These are phyloP conservation scores for Thumatha senex DNA, from an alignment of 2,888 invertebrate genomes.

Conservation along the genomic window DNA sequence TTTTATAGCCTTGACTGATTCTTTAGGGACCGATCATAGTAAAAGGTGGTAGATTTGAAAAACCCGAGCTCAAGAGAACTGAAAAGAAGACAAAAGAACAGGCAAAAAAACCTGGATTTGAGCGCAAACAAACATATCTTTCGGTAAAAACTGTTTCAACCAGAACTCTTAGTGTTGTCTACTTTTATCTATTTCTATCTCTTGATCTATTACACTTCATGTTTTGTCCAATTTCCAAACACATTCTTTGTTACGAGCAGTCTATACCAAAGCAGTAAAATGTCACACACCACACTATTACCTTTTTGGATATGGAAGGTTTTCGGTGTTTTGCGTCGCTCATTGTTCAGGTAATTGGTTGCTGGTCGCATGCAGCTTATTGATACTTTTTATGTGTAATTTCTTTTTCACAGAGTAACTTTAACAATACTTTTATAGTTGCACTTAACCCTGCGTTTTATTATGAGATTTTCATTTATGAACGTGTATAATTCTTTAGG, in stretches of 20 bases:
- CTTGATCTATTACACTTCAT: conserved; percentile 33
- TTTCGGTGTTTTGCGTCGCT: conserved; percentile 40
- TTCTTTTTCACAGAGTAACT: conserved; percentile 18
- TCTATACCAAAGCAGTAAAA: conserved; percentile 32
- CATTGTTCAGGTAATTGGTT: conserved; percentile 38
- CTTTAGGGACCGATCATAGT: conserved; percentile 72
- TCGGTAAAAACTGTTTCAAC: conserved; percentile 65
- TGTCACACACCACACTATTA: conserved; percentile 28
- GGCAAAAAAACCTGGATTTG: conserved; percentile 62
- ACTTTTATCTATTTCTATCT: conserved; percentile 32
- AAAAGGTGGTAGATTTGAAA: conserved; percentile 77
- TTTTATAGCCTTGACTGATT: conserved; percentile 63
- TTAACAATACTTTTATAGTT: conserved; percentile 7
- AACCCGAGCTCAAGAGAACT: conserved; percentile 77
- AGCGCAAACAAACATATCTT: conserved; percentile 47
- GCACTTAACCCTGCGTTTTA: conserved; percentile 52
- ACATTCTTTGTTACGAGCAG: conserved; percentile 25
- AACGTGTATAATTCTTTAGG: conserved; percentile 70
- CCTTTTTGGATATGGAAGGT: conserved; percentile 20
- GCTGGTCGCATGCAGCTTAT: conserved; percentile 61
- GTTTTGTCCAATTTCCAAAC: conserved; percentile 37
- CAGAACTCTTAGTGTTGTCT: conserved; percentile 47
- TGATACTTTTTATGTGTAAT: conserved; percentile 35
- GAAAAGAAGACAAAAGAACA: conserved; percentile 67
- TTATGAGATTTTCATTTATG: conserved; percentile 51